Evolutionary conservation across 1,140 invertebrate species (phyloP), one percentile per base, ranked within the genome.

Genomic region (Ceratina calcarata): DNA sequence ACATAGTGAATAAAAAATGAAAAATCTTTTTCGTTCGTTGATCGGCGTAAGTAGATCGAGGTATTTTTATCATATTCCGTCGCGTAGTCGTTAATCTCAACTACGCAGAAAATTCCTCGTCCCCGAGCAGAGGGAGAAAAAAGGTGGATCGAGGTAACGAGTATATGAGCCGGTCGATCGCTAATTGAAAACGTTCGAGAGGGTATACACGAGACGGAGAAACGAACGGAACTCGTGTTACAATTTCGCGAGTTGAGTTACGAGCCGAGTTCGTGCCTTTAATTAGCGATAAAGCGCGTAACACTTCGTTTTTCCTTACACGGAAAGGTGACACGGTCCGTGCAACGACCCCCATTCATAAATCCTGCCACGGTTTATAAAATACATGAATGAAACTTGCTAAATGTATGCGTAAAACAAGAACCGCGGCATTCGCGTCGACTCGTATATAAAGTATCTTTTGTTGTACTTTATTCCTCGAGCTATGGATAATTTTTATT

Each of bases 221-320:
- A 37, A 12, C 0, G 64, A 22, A 20, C n/a, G n/a, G 20, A 67
- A 24, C 65, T 67, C 65, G 65, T 67, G 37, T 67, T 67, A 67
- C 65, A 49, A 67, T 45, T 67, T 67, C n/a, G 65, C 37, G 15
- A n/a, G 6, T 67, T 16, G 37, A 49, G n/a, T 67, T 67, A 67
- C 65, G 37, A 49, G 6, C n/a, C 65, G 65, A 2, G 16, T n/a
- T 45, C 51, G 24, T 3, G 51, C 22, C 22, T 53, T 68, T 68
- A 68, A 68, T 68, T 68, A 22, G 16, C 66, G 66, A 51, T 51
- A 68, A 68, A 68, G 20, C 45, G 16, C 16, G 45, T 68, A 68
- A 68, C 45, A 68, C 66, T 68, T 68, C 10, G 22, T 68, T 68
- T 24, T n/a, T 68, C 16, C 22, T 32, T 16, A 15, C 10, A 49